phyloP scores from a whole-genome alignment of 2,113 vertebrate species.

The Oryzias woworae region DNA sequence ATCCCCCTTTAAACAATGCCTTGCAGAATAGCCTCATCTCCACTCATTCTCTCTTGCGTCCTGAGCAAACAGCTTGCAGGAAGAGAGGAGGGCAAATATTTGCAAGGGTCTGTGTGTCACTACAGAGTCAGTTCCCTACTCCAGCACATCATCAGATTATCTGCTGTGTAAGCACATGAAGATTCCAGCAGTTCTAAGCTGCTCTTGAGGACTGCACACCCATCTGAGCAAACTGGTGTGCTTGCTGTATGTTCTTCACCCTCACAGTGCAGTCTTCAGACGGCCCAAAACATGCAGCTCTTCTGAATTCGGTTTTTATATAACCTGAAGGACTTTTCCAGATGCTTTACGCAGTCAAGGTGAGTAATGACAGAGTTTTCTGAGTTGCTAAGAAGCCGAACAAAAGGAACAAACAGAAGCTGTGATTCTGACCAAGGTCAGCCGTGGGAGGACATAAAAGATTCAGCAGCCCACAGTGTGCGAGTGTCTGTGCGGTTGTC shows the following conservation, averaged over 20 bases:
- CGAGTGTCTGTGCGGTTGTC: neutral
- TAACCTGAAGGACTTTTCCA: neutral
- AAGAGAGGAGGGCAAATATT: constrained; percentile 58
- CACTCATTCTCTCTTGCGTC: constrained; percentile 22
- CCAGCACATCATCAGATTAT: constrained; percentile 20
- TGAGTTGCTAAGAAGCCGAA: constrained; percentile 6
- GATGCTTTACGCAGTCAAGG: neutral
- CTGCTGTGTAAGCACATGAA: constrained; percentile 27
- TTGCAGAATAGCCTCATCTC: constrained; percentile 27
- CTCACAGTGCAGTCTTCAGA: constrained; percentile 25
- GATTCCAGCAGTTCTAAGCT: constrained; percentile 4
- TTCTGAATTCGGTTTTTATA: neutral
- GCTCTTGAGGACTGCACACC: neutral
- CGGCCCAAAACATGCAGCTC: constrained; percentile 5
- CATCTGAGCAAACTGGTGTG: neutral
- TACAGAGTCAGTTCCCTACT: constrained; percentile 7
- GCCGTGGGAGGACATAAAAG: constrained; percentile 55
- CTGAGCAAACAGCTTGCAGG: constrained; percentile 36
- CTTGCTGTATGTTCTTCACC: neutral
- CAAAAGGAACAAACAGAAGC: constrained; percentile 33
- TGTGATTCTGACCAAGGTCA: constrained; percentile 38
- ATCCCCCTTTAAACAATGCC: constrained; percentile 11
- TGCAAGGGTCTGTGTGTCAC: constrained; percentile 29
- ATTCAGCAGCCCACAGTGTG: constrained; percentile 19
- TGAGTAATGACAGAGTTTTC: constrained; percentile 35